Evolutionary conservation across 2,113 vertebrate genomes (phyloP), one percentile per base, ranked within the genome.

Genomic region (Ramphastos sulfuratus): DNA sequence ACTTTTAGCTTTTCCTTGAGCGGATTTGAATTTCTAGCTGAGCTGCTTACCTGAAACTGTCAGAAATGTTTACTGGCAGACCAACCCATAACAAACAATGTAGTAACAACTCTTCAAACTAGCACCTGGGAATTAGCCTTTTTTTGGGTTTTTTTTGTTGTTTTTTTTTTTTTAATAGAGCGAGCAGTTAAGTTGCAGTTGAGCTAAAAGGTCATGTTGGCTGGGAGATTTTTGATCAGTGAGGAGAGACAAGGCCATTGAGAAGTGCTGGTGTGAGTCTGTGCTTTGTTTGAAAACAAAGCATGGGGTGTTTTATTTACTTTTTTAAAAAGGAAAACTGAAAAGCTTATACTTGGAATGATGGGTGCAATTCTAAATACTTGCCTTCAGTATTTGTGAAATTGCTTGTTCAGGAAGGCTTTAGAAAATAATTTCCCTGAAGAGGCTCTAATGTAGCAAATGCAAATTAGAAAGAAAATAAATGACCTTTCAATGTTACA

Each of bases 341-440:
- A 11, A 67, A 72, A 89, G 48, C 63, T 85, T 64, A 87, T 82
- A 30, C 74, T 89, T 58, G 55, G 55, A 58, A 76, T 82, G 58
- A 50, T 82, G 42, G 87, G 48, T 89, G 71, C 84, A 73, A 9
- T 85, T 82, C 55, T 85, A 61, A 75, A 46, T 55, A 30, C 31
- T 79, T 84, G 82, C 63, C 50, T 89, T 87, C 44, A 21, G n/a
- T 46, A 55, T 63, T 82, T 76, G 79, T 87, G 61, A 87, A 89
- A 89, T 69, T 59, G 85, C 75, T 89, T 87, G 50, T 87, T 96
- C 87, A 80, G 92, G 92, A 82, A 73, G 10, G 52, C 64, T 69
- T 67, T 66, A 52, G 64, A 70, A 87, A 80, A 73, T 50, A 33
- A 87, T 71, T 91, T 85, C 79, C 67, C 64, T 80, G 52, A 89